Conservation (phyloP, 2,113 vertebrate species). For the Aphyosemion australe region DNA sequence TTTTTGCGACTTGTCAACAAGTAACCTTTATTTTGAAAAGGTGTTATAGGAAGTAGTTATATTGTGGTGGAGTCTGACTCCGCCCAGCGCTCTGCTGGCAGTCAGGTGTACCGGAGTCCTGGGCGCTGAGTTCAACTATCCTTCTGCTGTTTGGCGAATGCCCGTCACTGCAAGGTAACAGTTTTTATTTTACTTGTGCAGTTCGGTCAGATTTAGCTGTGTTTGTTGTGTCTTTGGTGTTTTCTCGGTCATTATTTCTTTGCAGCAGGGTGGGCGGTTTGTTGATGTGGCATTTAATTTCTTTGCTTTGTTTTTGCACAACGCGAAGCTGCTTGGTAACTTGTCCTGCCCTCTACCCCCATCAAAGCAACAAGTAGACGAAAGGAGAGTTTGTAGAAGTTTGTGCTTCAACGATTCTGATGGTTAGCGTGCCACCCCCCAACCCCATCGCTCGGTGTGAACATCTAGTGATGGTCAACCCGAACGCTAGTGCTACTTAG, state of each 20-base stretch:
- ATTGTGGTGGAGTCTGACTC: no score
- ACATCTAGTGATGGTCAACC: no score
- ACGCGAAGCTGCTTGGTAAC: constrained; percentile 22
- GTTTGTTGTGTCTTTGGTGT: neutral
- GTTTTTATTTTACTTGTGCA: no score
- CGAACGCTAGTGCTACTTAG: neutral
- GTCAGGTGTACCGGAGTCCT: constrained; percentile 3
- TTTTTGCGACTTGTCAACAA: no score
- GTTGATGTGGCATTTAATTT: constrained; percentile 25
- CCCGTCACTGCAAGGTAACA: constrained; percentile 31
- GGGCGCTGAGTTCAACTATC: constrained; percentile 56
- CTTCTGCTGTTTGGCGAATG: constrained; percentile 1
- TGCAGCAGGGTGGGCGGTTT: neutral
- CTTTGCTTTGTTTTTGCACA: neutral
- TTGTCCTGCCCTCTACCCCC: neutral
- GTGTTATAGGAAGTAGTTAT: no score
- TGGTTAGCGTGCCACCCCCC: no score
- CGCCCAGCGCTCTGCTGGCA: neutral
- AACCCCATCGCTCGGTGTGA: neutral
- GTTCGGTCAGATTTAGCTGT: neutral
- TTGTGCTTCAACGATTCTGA: no score
- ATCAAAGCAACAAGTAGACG: constrained; percentile 37
- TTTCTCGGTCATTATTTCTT: neutral
- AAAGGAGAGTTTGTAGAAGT: constrained; percentile 15
- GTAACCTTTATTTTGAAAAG: no score